Base-by-base conservation (phyloP, 2,113 vertebrate genomes). In the Mus pahari region DNA sequence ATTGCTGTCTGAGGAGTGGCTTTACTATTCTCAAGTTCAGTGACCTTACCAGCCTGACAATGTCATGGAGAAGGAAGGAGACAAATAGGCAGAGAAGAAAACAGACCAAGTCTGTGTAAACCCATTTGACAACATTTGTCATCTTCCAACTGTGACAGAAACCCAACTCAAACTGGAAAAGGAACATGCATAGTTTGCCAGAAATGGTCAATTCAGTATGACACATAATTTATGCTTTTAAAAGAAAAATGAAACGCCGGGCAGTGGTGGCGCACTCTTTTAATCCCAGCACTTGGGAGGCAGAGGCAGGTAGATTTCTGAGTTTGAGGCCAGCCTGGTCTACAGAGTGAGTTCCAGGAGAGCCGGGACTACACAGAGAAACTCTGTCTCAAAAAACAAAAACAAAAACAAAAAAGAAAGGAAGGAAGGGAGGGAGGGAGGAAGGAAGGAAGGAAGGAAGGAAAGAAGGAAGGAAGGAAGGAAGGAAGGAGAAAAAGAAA, bases 211-310 rank as follows among this genome's bases (percentile, higher is more conserved):
- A 39, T n/a, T 26, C 89, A 45, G 12, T 22, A 84, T 58, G 48
- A 20, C 50, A 71, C 84, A 26, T 45, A 78, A 77, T 87, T 92
- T 42, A 95, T 58, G 24, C 31, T 90, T 87, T 71, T 7, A 68
- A 48, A 84, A 91, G n/a, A 91, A 53, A 88, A 86, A 64, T 53
- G 81, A 94, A 83, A n/a, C n/a, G n/a, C n/a, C n/a, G n/a, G n/a
- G n/a, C n/a, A n/a, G n/a, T n/a, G n/a, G n/a, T n/a, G n/a, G n/a
- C n/a, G n/a, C n/a, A n/a, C n/a, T n/a, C n/a, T n/a, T n/a, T n/a
- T n/a, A n/a, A n/a, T n/a, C n/a, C n/a, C n/a, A n/a, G n/a, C n/a
- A n/a, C n/a, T n/a, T n/a, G n/a, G n/a, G n/a, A n/a, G n/a, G n/a
- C n/a, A n/a, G n/a, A n/a, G n/a, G n/a, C n/a, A n/a, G n/a, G n/a